phyloP scores from a whole-genome alignment of 2,888 invertebrate genomes.

The Gryllus longicercus region DNA sequence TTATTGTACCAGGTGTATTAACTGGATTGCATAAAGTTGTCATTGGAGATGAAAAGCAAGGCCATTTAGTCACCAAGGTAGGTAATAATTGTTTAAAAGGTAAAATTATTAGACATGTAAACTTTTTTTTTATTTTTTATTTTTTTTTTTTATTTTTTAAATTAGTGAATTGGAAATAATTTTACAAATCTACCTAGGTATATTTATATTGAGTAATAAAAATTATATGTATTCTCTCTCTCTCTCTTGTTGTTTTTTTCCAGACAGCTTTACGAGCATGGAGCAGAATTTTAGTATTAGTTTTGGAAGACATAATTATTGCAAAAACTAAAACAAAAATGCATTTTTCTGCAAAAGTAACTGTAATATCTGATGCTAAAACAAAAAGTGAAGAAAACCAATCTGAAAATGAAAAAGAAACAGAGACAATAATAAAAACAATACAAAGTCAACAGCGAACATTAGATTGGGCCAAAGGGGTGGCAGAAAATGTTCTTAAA shows the following conservation, averaged over 20 bases:
- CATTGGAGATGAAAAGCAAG: conserved; percentile 56
- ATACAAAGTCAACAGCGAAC: conserved; percentile 48
- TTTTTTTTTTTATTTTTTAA: no score
- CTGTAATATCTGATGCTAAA: conserved; percentile 31
- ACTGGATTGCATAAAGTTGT: conserved; percentile 58
- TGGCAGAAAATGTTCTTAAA: conserved; percentile 55
- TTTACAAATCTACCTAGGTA: no score
- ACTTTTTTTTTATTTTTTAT: no score
- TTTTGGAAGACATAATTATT: conserved; percentile 47
- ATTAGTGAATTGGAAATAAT: no score
- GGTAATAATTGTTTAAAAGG: conserved; percentile 35
- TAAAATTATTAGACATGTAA: no score
- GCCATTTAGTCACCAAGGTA: conserved; percentile 61
- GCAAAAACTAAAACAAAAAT: background rate
- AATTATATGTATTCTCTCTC: no score
- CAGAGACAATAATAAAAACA: conserved; percentile 43
- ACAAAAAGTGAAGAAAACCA: conserved; percentile 36
- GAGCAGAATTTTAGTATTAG: conserved; percentile 48
- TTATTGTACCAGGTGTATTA: conserved; percentile 63
- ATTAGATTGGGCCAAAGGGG: conserved; percentile 57
- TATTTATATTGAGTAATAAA: no score
- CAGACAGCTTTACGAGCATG: conserved; percentile 50
- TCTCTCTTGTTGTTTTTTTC: conserved; percentile 34
- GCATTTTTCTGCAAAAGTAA: conserved; percentile 12
- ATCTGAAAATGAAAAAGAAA: conserved; percentile 42